Evolutionary conservation across 2,797 vertebrate genomes (phyloP).

Genomic region (Cyprinella venusta): DNA sequence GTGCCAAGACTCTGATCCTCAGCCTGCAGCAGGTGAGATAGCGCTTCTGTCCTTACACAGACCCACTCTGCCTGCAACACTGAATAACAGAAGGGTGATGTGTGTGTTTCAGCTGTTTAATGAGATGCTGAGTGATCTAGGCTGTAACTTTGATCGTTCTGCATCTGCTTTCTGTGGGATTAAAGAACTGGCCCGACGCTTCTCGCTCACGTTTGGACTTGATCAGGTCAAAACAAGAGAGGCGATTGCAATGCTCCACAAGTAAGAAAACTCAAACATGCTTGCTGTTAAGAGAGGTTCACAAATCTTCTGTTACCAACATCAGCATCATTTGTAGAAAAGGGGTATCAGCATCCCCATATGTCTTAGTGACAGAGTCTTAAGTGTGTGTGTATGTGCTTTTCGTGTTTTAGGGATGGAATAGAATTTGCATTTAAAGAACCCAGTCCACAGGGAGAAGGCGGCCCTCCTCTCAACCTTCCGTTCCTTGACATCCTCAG

Average conservation of each 20-base stretch:
- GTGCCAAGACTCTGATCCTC: slow-evolving; percentile 89
- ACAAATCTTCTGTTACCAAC: background rate
- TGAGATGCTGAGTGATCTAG: slow-evolving; percentile 87
- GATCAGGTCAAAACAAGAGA: slow-evolving; percentile 90
- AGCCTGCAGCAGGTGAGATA: slow-evolving; percentile 87
- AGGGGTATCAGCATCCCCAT: background rate
- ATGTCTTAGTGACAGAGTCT: background rate
- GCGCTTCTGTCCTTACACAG: background rate
- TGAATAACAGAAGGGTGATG: background rate
- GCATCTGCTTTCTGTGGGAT: slow-evolving; percentile 86
- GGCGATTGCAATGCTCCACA: slow-evolving; percentile 90
- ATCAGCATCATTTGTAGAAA: background rate
- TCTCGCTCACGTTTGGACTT: slow-evolving; percentile 87
- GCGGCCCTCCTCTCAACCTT: slow-evolving; percentile 84
- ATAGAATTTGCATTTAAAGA: slow-evolving; percentile 92
- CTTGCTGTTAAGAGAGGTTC: background rate
- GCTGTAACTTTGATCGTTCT: slow-evolving; percentile 87
- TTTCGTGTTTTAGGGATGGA: slow-evolving; percentile 77
- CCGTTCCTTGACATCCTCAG: slow-evolving; percentile 89
- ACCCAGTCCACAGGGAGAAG: slow-evolving; percentile 87
- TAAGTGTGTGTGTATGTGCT: background rate
- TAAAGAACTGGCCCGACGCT: slow-evolving; percentile 87
- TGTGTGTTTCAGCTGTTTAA: slow-evolving; percentile 82
- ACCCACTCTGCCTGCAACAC: background rate
- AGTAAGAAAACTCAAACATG: slow-evolving; percentile 74